These are phyloP conservation scores for Corythoichthys haematopterus DNA, from an alignment of 2,113 vertebrate species.

Conservation along the genomic window DNA sequence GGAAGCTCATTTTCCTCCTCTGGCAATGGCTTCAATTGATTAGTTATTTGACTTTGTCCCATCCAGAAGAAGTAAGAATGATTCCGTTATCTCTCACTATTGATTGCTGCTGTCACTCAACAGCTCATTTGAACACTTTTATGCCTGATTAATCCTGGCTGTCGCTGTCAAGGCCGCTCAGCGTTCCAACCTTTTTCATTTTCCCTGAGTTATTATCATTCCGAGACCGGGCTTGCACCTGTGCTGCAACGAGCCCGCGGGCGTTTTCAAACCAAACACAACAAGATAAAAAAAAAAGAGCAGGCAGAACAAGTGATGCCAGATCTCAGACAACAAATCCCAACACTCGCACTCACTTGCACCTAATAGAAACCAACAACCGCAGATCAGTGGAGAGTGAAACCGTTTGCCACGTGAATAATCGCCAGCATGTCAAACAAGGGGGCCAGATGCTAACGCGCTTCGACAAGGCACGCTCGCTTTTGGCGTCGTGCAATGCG, in stretches of 20 bases:
- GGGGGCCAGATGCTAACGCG: conserved; percentile 55
- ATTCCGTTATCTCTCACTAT: conserved; percentile 44
- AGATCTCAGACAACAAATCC: conserved; percentile 53
- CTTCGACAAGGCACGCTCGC: conserved; percentile 55
- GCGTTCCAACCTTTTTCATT: conserved; percentile 1
- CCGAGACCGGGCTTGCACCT: conserved; percentile 19
- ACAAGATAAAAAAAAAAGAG: background rate
- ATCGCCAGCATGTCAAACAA: conserved; percentile 56
- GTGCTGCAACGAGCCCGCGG: conserved; percentile 23
- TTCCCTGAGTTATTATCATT: background rate
- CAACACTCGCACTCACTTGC: conserved; percentile 23
- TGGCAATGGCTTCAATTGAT: conserved; percentile 26
- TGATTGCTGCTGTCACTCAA: conserved; percentile 37
- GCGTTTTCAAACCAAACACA: conserved; percentile 15
- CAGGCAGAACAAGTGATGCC: conserved; percentile 5
- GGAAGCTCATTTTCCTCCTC: conserved; percentile 8
- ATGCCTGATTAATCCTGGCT: conserved; percentile 9
- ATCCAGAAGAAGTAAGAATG: conserved; percentile 10
- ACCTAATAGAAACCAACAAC: conserved; percentile 33
- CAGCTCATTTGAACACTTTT: conserved; percentile 24
- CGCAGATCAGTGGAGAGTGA: conserved; percentile 55
- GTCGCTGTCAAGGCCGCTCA: conserved; percentile 8
- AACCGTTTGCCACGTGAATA: conserved; percentile 64
- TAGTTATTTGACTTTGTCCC: conserved; percentile 23
- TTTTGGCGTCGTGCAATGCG: conserved; percentile 57